Base-by-base conservation (phyloP, 2,113 vertebrate species). In the Melospiza georgiana region DNA sequence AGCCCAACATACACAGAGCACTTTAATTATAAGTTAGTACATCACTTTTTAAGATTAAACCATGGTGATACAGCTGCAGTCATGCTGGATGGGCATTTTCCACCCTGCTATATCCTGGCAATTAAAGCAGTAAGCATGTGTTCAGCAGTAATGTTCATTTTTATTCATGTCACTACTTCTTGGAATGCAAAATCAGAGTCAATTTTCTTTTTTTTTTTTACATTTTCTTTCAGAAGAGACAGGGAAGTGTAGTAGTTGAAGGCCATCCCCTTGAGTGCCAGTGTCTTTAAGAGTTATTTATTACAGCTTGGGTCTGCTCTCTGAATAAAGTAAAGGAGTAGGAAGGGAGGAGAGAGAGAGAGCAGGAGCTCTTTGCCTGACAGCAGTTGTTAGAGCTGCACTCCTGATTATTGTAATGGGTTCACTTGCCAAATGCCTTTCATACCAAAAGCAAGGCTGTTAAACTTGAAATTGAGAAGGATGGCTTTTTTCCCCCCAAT, bases 361-460 rank as follows among this genome's bases (percentile, higher is more conserved):
- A 72, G 67, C 77, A 96, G 76, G 55, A 92, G 92, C 90, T 94
- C 58, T 95, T 93, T 91, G 18, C 77, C n/a, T 94, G 61, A 89
- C 86, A 96, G 93, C 83, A 73, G 80, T 84, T 87, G 57, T 81
- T 92, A 94, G 44, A 89, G 58, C 55, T 93, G 73, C 58, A 82
- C 55, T 96, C 66, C 80, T 76, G 86, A 95, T 95, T 90, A 92
- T 89, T 5, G 37, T 90, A 95, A 93, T 95, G 76, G 80, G n/a
- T 81, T 95, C 76, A 65, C 69, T 93, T 89, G 83, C 89, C 88
- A 96, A 93, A 94, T 65, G 86, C n/a, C 57, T 94, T 84, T 95
- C 90, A 78, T 88, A 88, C 83, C 83, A 89, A 78, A 95, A 92
- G 59, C 51, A 92, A 94, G 74, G 58, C 86, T 95, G 88, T 87